Evolutionary conservation across 2,797 vertebrate species (phyloP), one percentile per base, ranked within the genome.

Genomic region (Gila robusta): DNA sequence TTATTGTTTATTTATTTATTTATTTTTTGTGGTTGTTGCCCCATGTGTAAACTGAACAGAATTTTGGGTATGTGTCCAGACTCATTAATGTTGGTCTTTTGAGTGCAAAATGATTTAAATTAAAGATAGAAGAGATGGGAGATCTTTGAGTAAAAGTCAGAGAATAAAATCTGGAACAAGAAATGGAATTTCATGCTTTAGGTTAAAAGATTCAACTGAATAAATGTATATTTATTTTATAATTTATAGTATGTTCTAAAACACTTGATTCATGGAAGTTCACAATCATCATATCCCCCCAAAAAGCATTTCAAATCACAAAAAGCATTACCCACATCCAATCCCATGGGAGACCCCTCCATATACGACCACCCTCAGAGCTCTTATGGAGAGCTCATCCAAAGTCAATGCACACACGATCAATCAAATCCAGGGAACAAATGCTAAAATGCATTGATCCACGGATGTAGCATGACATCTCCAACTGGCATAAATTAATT

Each of bases 381-480:
- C 62, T 37, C 59, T 56, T 62, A 69, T 78, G 64, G 69, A 82
- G 67, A 83, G 81, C 72, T 44, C 49, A 56, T 89, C 64, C 74
- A 88, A 62, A 79, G 87, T 87, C 82, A 90, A 87, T 86, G 67
- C 86, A 86, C 83, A 90, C 87, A 84, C 71, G 56, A 87, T 90
- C 83, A 86, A 90, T 90, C 83, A 87, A 87, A 81, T 72, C 79
- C 64, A 66, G 14, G 35, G 59, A 86, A 88, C 77, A 83, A 87
- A 88, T 47, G 86, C 86, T 88, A 87, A 88, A 90, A 90, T n/a
- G 72, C 83, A 88, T 86, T 84, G 89, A 90, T 87, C 87, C 80
- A 67, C 17, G 2, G 26, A 67, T 81, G 12, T 84, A 86, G 85
- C 76, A 82, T 62, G 59, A 44, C 81, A 62, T 88, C 83, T 90